phyloP scores from a whole-genome alignment of 2,888 invertebrate species.

The Drosophila maculinotata region DNA sequence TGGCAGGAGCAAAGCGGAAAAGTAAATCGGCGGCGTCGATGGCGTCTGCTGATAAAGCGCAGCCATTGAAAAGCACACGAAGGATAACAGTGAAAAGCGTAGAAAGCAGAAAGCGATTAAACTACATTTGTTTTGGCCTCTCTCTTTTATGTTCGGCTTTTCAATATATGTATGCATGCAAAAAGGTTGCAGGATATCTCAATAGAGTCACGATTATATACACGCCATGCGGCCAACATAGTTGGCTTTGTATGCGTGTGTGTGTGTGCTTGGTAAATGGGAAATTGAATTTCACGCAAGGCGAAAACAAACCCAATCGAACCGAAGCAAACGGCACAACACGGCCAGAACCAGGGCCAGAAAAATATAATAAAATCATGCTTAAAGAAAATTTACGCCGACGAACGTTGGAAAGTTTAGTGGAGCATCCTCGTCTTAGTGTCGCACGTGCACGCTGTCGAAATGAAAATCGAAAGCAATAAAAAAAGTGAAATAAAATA shows the following conservation, averaged over 20 bases:
- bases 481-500: slow-evolving; percentile 69
- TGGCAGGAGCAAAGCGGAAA: slow-evolving; percentile 50
- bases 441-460: slow-evolving; percentile 73
- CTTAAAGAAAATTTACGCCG: slow-evolving; percentile 76
- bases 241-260: slow-evolving; percentile 28
- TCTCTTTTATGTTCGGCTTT: slow-evolving; percentile 22
- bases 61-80: slow-evolving; percentile 71
- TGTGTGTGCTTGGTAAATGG: slow-evolving; percentile 64
- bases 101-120: slow-evolving; percentile 79
- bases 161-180: slow-evolving; percentile 50
- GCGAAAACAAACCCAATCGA: slow-evolving; percentile 72
- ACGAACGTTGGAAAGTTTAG: slow-evolving; percentile 68
- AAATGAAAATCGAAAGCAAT: slow-evolving; percentile 83
- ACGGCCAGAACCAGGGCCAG: not conserved
- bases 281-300: slow-evolving; percentile 79
- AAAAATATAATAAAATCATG: slow-evolving; percentile 74
- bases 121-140: slow-evolving; percentile 70
- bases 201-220: slow-evolving; percentile 64
- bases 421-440: slow-evolving; percentile 49
- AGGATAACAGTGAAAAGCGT: slow-evolving; percentile 47
- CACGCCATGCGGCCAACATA: slow-evolving; percentile 43
- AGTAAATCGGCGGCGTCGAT: slow-evolving; percentile 74
- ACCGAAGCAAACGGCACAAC: slow-evolving; percentile 29
- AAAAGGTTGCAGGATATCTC: slow-evolving; percentile 59
- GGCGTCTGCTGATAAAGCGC: slow-evolving; percentile 75